These are phyloP conservation scores for Muscidifurax raptorellus DNA, from an alignment of 1,140 invertebrate species.

Conservation along the genomic window DNA sequence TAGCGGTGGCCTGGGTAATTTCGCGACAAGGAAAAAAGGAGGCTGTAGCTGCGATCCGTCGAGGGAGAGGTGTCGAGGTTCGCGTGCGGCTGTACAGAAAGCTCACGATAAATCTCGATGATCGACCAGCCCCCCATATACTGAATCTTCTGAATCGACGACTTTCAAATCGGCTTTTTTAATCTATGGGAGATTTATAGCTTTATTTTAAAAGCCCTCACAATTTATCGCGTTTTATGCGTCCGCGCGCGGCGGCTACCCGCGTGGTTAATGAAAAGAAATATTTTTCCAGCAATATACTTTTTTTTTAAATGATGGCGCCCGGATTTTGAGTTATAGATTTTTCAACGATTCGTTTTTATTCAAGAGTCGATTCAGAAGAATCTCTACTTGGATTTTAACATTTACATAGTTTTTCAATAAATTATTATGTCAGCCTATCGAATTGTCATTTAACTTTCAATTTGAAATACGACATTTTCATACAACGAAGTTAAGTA, in stretches of 20 bases:
- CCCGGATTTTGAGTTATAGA: too few relatives aligned
- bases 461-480: not conserved
- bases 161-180: conserved; percentile 48
- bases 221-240: not conserved
- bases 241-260: not conserved
- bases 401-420: too few relatives aligned
- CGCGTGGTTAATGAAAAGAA: not conserved
- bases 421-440: too few relatives aligned
- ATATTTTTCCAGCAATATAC: not conserved
- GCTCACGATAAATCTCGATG: conserved; percentile 49
- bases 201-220: conserved; percentile 28
- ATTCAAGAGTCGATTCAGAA: too few relatives aligned
- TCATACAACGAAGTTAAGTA: not conserved
- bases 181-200: conserved; percentile 35
- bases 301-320: conserved; percentile 8
- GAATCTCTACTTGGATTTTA: too few relatives aligned
- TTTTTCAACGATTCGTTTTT: too few relatives aligned
- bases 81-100: conserved; percentile 36
- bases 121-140: conserved; percentile 43
- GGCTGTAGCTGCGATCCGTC: conserved; percentile 36
- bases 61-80: conserved; percentile 52
- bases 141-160: conserved; percentile 38
- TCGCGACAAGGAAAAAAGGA: conserved; percentile 43
- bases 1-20: conserved; percentile 46
- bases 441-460: too few relatives aligned